A percentile compares a stretch with the other conserved stretches of the same genome.
Evolutionary conservation across 2,797 vertebrate genomes (phyloP).

Genomic region (Mus caroli): DNA sequence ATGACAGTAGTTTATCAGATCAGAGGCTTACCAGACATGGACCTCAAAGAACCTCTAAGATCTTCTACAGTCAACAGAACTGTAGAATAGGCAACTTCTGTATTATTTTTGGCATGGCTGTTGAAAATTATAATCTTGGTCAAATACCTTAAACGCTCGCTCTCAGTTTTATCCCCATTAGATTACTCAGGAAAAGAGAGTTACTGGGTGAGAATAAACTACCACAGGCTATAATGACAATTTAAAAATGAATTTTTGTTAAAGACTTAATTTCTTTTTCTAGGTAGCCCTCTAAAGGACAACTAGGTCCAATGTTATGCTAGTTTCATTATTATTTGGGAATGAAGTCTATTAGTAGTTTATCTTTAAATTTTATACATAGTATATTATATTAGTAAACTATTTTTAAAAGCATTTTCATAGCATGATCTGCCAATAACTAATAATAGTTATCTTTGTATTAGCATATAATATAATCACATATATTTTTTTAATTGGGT

Average conservation of each 20-base stretch:
- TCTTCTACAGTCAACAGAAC: background rate
- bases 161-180: background rate
- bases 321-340: slow-evolving; percentile 22
- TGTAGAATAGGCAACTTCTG: background rate
- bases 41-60: background rate
- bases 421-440: background rate
- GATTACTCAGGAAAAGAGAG: background rate
- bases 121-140: background rate
- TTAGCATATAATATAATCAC: background rate
- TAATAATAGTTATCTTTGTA: background rate
- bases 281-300: background rate
- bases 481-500: too few species aligned
- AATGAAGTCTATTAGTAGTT: background rate
- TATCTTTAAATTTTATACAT: background rate
- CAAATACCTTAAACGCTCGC: background rate
- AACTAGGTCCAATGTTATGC: background rate
- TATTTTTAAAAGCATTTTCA: background rate
- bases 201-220: background rate
- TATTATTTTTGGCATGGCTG: background rate
- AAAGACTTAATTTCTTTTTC: background rate
- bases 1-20: background rate
- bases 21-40: background rate
- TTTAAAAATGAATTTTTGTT: background rate
- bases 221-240: background rate
- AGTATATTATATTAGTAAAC: background rate